A percentile compares a stretch with the other conserved stretches of the same genome.
Conservation (phyloP, 2,797 vertebrate species). For the Eremophila alpestris region DNA sequence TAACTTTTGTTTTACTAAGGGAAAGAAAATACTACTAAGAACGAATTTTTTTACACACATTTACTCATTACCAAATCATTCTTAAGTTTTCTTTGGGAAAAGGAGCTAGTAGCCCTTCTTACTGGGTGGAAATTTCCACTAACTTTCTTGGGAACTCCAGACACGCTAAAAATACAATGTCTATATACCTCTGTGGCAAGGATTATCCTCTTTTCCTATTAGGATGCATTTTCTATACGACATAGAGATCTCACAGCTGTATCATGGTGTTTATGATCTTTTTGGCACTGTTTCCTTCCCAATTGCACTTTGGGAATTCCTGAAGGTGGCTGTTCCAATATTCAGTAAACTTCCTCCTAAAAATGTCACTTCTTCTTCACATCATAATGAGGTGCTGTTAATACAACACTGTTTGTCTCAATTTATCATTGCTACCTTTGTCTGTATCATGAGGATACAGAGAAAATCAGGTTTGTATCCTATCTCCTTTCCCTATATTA, state of each 20-base stretch:
- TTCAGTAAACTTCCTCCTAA: background rate
- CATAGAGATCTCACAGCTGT: background rate
- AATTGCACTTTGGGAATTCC: background rate
- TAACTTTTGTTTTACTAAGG: background rate
- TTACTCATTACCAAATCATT: background rate
- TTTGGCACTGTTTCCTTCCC: background rate
- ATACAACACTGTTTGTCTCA: background rate
- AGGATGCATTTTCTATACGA: background rate
- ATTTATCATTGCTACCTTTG: background rate
- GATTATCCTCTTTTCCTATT: background rate
- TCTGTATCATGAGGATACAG: background rate
- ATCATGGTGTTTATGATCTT: background rate
- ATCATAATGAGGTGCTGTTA: background rate
- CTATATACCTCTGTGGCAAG: background rate
- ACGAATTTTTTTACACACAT: constrained; percentile 2
- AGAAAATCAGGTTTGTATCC: background rate
- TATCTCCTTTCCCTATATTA: background rate
- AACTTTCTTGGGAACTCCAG: background rate
- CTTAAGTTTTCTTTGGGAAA: constrained; percentile 21
- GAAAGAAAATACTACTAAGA: constrained; percentile 29
- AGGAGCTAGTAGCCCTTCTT: background rate
- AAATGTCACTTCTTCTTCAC: background rate
- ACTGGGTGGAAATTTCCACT: background rate
- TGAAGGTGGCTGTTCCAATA: background rate
- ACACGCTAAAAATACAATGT: background rate